Conservation (phyloP, 2,113 vertebrate species). For the Ancistrus triradiatus region DNA sequence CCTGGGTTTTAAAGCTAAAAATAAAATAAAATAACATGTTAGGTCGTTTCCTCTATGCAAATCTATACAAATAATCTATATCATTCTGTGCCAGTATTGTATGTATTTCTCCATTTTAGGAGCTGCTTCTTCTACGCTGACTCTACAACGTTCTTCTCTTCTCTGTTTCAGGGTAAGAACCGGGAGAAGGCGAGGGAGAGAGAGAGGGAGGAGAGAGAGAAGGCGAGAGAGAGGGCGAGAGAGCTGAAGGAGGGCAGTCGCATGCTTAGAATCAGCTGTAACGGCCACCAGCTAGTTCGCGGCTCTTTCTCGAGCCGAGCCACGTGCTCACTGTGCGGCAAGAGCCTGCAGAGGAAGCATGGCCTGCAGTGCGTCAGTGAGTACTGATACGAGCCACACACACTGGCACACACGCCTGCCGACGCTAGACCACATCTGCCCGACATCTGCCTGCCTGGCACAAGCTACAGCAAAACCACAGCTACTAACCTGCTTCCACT, state of each 20-base stretch:
- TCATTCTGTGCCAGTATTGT: no score
- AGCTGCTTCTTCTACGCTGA: no score
- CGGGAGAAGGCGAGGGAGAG: constrained; percentile 68
- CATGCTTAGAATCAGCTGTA: constrained; percentile 35
- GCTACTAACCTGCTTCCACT: constrained; percentile 5
- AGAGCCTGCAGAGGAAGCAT: constrained; percentile 77
- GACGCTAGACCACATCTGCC: constrained; percentile 3
- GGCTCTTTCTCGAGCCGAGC: constrained; percentile 77
- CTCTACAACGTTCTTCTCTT: no score
- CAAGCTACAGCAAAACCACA: not conserved
- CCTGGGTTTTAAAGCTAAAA: no score
- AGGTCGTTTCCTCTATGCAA: no score
- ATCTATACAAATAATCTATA: no score
- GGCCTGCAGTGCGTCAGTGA: constrained; percentile 87
- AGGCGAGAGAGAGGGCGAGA: constrained; percentile 66
- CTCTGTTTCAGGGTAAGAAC: constrained; percentile 79
- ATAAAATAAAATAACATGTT: no score
- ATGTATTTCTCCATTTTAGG: no score
- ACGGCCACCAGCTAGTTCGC: constrained; percentile 73
- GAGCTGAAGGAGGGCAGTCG: constrained; percentile 65
- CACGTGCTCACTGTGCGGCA: constrained; percentile 85
- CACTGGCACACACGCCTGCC: constrained; percentile 10
- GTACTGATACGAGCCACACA: constrained; percentile 59
- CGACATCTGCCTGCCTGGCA: not conserved
- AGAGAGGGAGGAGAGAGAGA: constrained; percentile 62